Conservation (phyloP, 2,888 invertebrate species). For the Drosophila hamatofila region DNA sequence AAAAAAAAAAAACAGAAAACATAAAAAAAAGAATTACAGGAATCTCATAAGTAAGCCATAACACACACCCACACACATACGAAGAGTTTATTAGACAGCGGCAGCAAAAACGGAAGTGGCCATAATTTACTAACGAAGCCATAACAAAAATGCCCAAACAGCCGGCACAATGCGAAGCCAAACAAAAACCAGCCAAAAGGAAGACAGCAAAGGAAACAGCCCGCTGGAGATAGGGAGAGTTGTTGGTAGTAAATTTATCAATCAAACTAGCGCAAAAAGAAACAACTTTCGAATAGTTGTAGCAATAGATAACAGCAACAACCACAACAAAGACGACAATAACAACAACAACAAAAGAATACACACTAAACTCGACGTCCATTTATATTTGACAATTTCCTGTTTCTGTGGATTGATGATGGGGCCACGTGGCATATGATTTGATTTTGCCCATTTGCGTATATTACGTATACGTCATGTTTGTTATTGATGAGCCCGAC, state of each 20-base stretch:
- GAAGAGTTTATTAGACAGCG: conserved; percentile 74
- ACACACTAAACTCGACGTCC: conserved; percentile 55
- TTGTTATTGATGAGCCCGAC: conserved; percentile 67
- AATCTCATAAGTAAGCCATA: conserved; percentile 72
- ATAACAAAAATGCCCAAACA: conserved; percentile 63
- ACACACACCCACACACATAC: conserved; percentile 45
- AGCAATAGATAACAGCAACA: conserved; percentile 57
- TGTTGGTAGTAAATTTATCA: conserved; percentile 69
- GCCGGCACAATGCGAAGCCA: conserved; percentile 34
- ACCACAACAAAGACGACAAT: conserved; percentile 42
- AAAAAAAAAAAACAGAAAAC: background rate
- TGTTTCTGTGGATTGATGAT: conserved; percentile 65
- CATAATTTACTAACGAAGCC: conserved; percentile 78
- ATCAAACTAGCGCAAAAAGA: conserved; percentile 63
- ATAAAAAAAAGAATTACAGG: conserved; percentile 43
- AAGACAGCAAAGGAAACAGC: background rate
- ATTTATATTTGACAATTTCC: conserved; percentile 79
- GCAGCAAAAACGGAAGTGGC: conserved; percentile 75
- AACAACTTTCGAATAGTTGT: conserved; percentile 71
- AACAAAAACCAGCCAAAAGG: conserved; percentile 24
- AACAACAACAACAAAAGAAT: conserved; percentile 4
- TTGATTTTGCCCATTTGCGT: conserved; percentile 68
- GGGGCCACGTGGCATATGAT: conserved; percentile 56
- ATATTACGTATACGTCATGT: conserved; percentile 64
- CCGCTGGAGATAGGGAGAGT: background rate